These are phyloP conservation scores for Xestia rhomboidea DNA, from an alignment of 2,888 invertebrate genomes.

Conservation along the genomic window DNA sequence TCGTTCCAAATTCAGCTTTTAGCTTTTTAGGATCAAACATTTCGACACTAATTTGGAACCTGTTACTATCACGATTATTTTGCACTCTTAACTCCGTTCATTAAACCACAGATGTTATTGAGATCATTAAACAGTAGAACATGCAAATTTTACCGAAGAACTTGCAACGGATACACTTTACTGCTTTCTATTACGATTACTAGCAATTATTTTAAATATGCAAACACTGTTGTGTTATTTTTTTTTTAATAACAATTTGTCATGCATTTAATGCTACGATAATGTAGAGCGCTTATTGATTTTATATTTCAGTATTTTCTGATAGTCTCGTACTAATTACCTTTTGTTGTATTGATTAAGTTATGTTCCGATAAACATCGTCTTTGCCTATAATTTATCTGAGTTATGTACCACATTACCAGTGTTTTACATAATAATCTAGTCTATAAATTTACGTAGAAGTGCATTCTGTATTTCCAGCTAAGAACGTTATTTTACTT, in stretches of 20 bases:
- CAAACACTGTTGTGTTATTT: neutral
- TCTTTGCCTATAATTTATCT: neutral
- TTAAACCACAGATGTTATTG: conserved; percentile 57
- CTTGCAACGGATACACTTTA: conserved; percentile 70
- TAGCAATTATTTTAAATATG: conserved; percentile 59
- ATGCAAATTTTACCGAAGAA: conserved; percentile 62
- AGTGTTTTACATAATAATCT: neutral
- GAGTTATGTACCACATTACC: neutral
- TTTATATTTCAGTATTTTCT: neutral
- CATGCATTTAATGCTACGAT: neutral
- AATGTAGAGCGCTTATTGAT: conserved; percentile 11
- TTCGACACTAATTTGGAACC: conserved; percentile 52
- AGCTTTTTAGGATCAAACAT: conserved; percentile 14
- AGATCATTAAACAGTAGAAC: conserved; percentile 44
- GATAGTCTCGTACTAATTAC: neutral
- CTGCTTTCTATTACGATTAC: conserved; percentile 71
- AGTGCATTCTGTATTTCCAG: neutral
- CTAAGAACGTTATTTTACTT: conserved; percentile 33
- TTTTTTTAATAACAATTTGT: neutral
- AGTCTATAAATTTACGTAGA: neutral
- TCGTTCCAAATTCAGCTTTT: conserved; percentile 28
- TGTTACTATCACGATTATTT: conserved; percentile 50
- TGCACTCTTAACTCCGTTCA: conserved; percentile 40
- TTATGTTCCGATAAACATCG: neutral
- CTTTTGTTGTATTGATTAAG: conserved; percentile 3